These are phyloP conservation scores for Astyanax mexicanus DNA, from an alignment of 2,797 vertebrate species.

Conservation along the genomic window DNA sequence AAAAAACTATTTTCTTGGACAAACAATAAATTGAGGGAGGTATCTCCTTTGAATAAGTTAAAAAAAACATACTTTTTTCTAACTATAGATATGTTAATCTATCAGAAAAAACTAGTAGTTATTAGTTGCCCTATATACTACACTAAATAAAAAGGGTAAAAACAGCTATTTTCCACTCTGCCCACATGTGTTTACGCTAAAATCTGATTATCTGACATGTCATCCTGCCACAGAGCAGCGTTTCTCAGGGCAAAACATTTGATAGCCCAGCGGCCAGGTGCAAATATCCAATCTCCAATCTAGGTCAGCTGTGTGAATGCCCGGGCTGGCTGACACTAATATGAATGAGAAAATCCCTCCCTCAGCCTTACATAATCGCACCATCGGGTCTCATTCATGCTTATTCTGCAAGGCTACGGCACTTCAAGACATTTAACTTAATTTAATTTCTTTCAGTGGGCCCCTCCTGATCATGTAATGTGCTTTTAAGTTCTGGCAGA, in stretches of 20 bases:
- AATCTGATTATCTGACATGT: too few relatives aligned
- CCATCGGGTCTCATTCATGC: neutral
- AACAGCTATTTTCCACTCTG: too few relatives aligned
- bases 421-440: neutral
- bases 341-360: constrained; percentile 12
- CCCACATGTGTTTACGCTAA: too few relatives aligned
- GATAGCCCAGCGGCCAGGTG: too few relatives aligned
- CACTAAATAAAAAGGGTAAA: too few relatives aligned
- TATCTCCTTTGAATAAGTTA: too few relatives aligned
- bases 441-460: neutral
- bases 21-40: too few relatives aligned
- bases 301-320: neutral
- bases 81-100: too few relatives aligned
- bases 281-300: neutral
- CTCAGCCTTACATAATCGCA: constrained; percentile 32
- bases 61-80: too few relatives aligned
- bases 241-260: neutral
- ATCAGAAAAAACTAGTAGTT: too few relatives aligned
- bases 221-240: neutral
- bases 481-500: neutral
- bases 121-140: too few relatives aligned
- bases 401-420: neutral
- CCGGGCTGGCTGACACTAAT: constrained; percentile 1
- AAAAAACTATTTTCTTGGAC: too few relatives aligned
- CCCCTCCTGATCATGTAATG: neutral